Conservation (phyloP, 2,888 invertebrate genomes). For the Seira ritae region DNA sequence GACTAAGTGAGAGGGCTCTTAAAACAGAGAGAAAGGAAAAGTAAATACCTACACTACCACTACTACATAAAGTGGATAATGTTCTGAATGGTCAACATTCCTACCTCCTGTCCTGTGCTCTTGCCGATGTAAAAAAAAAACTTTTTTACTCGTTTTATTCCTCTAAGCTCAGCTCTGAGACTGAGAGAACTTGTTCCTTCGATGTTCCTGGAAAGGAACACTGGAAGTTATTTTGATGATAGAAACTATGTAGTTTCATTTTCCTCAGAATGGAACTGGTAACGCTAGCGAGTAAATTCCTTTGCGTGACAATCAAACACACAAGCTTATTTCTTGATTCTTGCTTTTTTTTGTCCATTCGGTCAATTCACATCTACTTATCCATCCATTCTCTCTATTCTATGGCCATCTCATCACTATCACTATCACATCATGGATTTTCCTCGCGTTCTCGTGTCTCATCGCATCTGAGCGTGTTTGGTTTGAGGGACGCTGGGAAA, state of each 20-base stretch:
- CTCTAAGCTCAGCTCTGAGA: not conserved
- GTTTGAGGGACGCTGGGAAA: too few species aligned
- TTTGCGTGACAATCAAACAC: constrained; percentile 30
- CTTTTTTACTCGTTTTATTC: too few species aligned
- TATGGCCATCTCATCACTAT: constrained; percentile 20
- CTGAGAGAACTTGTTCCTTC: not conserved
- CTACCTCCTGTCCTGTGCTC: too few species aligned
- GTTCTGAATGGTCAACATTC: constrained; percentile 3
- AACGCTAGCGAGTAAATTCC: constrained; percentile 32
- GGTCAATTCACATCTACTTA: constrained; percentile 8
- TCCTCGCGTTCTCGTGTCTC: not conserved
- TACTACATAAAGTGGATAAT: constrained; percentile 14
- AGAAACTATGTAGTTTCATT: too few species aligned
- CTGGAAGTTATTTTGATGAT: not conserved
- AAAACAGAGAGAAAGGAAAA: not conserved
- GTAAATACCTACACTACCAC: not conserved
- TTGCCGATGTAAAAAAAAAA: too few species aligned
- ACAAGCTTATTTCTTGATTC: constrained; percentile 24
- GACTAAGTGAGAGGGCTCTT: not conserved
- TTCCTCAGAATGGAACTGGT: not conserved
- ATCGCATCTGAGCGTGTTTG: not conserved
- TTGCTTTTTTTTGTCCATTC: not conserved
- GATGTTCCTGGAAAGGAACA: not conserved
- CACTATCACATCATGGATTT: too few species aligned
- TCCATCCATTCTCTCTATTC: constrained; percentile 20